Conservation (phyloP, 2,797 vertebrate genomes). For the Mus minutoides region DNA sequence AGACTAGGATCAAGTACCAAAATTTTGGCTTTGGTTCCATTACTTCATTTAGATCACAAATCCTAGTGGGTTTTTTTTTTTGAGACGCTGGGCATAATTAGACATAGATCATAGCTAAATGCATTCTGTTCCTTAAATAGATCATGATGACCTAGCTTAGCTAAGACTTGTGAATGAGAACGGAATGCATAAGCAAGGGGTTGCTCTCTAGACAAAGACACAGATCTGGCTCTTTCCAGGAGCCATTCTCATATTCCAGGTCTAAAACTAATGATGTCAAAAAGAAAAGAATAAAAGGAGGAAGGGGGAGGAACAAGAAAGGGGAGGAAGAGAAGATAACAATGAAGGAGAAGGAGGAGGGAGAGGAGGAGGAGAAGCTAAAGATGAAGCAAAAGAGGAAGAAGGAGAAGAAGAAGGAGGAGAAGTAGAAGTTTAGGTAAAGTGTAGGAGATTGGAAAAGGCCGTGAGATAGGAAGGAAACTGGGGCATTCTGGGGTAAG, state of each 20-base stretch:
- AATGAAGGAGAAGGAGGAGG: not conserved
- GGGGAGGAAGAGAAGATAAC: too few relatives aligned
- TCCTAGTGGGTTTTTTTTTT: not conserved
- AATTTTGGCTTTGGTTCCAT: slow-evolving; percentile 41
- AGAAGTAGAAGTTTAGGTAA: too few relatives aligned
- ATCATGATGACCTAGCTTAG: not conserved
- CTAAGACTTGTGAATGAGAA: not conserved
- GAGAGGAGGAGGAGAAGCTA: not conserved
- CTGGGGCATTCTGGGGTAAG: not conserved
- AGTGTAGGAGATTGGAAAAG: not conserved
- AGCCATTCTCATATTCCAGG: not conserved
- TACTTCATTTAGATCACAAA: slow-evolving; percentile 25
- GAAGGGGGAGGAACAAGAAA: not conserved
- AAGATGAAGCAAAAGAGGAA: too few relatives aligned
- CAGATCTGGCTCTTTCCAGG: not conserved
- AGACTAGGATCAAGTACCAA: slow-evolving; percentile 56
- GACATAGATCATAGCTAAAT: not conserved
- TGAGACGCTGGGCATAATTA: slow-evolving; percentile 9
- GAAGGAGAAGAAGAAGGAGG: not conserved
- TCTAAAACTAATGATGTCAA: not conserved
- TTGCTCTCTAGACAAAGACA: slow-evolving; percentile 59
- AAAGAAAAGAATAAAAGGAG: not conserved
- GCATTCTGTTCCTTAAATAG: slow-evolving; percentile 17
- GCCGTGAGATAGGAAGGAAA: not conserved
- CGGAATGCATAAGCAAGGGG: not conserved